Percentiles rank a stretch among this genome's conserved stretches.
phyloP scores from a whole-genome alignment of 2,113 vertebrate genomes.

The Carassius gibelio region DNA sequence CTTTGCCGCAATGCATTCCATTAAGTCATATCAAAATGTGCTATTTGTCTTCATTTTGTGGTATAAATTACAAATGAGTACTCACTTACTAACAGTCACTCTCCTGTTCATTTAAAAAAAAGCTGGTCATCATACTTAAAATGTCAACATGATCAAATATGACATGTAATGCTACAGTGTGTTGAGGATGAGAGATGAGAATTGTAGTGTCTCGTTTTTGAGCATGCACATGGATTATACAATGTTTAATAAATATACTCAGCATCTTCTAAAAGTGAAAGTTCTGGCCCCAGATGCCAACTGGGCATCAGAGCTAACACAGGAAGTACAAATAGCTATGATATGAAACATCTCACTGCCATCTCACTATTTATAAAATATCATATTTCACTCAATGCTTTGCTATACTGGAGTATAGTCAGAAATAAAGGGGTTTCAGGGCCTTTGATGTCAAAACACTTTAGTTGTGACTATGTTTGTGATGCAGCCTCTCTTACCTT shows the following conservation, averaged over 20 bases:
- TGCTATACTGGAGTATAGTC: background rate
- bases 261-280: background rate
- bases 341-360: background rate
- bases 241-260: background rate
- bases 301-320: background rate
- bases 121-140: slow-evolving; percentile 35
- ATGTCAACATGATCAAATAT: background rate
- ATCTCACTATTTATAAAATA: background rate
- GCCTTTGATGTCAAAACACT: background rate
- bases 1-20: background rate
- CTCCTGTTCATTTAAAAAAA: slow-evolving; percentile 45
- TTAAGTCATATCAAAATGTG: background rate
- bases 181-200: background rate
- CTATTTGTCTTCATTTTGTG: background rate
- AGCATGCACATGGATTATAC: background rate
- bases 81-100: slow-evolving; percentile 29
- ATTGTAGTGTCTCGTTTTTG: background rate
- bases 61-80: background rate
- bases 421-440: background rate
- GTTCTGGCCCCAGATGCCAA: background rate
- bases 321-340: background rate
- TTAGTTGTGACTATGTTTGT: background rate
- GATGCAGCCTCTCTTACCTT: background rate
- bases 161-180: slow-evolving; percentile 9
- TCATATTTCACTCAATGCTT: background rate